Percentiles rank a stretch among this genome's conserved stretches.
Evolutionary conservation across 2,797 vertebrate species (phyloP).

Genomic region (Ambastaia sidthimunki): DNA sequence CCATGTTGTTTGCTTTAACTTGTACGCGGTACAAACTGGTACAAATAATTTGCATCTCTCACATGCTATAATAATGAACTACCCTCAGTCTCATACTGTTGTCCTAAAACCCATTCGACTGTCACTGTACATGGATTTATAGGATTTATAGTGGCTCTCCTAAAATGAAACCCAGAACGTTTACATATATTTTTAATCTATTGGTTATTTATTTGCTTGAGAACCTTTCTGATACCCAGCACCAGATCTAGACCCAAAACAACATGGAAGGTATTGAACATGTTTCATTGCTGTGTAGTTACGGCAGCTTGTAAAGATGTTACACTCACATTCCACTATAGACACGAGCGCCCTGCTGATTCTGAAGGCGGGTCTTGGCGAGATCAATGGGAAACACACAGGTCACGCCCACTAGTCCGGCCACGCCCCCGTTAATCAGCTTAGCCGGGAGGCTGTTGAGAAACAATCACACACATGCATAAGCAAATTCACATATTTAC

Average conservation of each 20-base stretch:
- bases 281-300: not conserved
- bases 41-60: not conserved
- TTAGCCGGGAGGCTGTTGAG: constrained; percentile 84
- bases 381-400: constrained; percentile 92
- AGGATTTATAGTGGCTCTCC: too few relatives aligned
- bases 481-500: constrained; percentile 53
- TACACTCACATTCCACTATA: constrained; percentile 88
- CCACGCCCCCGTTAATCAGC: constrained; percentile 91
- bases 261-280: not conserved
- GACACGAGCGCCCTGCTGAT: constrained; percentile 84
- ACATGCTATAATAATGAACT: not conserved
- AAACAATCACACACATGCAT: constrained; percentile 63
- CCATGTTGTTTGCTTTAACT: not conserved
- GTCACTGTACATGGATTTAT: too few relatives aligned
- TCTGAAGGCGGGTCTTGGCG: constrained; percentile 91
- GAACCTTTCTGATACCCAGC: not conserved
- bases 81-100: too few relatives aligned
- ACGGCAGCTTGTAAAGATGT: constrained; percentile 20
- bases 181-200: too few relatives aligned
- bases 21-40: not conserved
- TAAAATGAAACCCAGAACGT: too few relatives aligned
- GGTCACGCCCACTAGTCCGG: constrained; percentile 89
- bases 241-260: not conserved
- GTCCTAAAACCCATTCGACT: too few relatives aligned
- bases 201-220: not conserved